A percentile compares a stretch with the other conserved stretches of the same genome.
These are phyloP conservation scores for Sebastes matsubarae DNA, from an alignment of 2,797 vertebrate genomes.

Conservation along the genomic window DNA sequence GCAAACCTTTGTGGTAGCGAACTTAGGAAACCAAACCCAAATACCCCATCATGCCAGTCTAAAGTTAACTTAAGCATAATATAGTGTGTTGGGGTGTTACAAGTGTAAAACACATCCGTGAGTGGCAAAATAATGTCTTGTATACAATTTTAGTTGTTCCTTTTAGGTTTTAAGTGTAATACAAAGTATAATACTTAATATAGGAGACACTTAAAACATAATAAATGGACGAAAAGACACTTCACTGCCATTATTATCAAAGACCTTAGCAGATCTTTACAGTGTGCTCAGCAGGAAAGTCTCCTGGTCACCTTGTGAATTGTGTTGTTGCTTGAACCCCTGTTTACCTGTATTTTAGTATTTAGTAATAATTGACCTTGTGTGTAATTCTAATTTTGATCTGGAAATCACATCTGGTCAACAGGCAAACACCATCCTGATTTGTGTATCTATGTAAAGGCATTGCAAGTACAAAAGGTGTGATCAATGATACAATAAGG, in stretches of 20 bases:
- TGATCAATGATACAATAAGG: constrained; percentile 2
- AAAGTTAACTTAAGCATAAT: background rate
- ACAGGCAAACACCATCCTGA: background rate
- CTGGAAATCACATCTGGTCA: background rate
- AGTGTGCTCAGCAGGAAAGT: background rate
- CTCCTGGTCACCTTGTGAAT: background rate
- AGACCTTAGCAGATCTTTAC: background rate
- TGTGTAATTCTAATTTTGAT: background rate
- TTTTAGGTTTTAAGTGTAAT: background rate
- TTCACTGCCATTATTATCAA: background rate
- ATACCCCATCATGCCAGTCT: background rate
- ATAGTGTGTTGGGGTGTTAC: too few relatives aligned
- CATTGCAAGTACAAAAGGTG: background rate
- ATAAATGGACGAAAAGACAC: too few relatives aligned
- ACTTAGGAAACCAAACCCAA: background rate
- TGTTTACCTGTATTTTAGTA: background rate
- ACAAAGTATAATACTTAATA: too few relatives aligned
- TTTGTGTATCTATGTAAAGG: background rate
- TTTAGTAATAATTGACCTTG: background rate
- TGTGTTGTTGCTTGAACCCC: background rate
- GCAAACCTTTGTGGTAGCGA: too few relatives aligned
- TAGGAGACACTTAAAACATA: too few relatives aligned
- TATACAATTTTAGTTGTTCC: background rate
- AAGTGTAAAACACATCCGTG: background rate
- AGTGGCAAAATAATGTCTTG: background rate